Evolutionary conservation across 1,140 invertebrate species (phyloP).

Genomic region (Acromyrmex heyeri): DNA sequence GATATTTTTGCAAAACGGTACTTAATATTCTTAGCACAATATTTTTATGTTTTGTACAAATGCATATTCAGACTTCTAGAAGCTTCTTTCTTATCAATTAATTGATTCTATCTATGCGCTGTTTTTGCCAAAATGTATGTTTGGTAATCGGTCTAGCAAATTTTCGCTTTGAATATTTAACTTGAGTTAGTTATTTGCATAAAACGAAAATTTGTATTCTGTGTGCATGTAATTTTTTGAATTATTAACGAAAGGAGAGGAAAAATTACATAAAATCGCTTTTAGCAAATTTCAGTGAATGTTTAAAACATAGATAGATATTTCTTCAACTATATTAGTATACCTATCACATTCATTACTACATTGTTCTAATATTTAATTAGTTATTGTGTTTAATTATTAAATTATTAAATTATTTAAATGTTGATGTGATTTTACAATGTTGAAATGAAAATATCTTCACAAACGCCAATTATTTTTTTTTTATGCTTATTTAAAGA

Average conservation of each 20-base stretch:
- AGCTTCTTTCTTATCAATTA: constrained; percentile 34
- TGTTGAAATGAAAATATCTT: neutral
- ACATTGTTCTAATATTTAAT: neutral
- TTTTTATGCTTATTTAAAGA: neutral
- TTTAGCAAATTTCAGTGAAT: neutral
- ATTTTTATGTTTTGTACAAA: neutral
- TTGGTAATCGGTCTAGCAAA: constrained; percentile 12
- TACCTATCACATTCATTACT: neutral
- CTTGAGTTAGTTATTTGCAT: constrained; percentile 23
- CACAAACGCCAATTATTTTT: neutral
- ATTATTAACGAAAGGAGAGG: neutral
- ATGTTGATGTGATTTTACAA: neutral
- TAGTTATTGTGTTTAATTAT: constrained; percentile 15
- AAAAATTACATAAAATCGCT: neutral
- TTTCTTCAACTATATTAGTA: neutral
- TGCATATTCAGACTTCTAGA: neutral
- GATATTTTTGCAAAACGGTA: neutral
- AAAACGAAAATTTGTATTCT: constrained; percentile 34
- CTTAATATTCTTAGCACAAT: neutral
- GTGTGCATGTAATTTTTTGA: neutral
- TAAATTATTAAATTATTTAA: neutral
- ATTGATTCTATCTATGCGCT: constrained; percentile 28
- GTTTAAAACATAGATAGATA: neutral
- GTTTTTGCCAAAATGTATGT: constrained; percentile 29
- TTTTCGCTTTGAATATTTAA: constrained; percentile 42